Base-by-base conservation (phyloP, 2,888 invertebrate genomes). In the Lepidochrysops patricia region DNA sequence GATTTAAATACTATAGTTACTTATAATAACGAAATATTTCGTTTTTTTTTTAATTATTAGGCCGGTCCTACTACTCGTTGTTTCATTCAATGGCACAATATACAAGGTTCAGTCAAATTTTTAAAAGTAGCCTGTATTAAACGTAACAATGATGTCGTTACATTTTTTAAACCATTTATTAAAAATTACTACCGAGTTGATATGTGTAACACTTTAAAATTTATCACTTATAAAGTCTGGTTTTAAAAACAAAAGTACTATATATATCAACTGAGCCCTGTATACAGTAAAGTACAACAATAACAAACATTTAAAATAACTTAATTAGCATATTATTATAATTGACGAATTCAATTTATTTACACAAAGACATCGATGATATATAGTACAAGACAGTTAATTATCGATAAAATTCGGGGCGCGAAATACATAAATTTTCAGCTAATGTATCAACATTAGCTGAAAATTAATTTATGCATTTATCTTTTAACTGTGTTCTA, bases 61-160 rank as follows among this genome's bases (percentile, higher is more conserved):
- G 89, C 88, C 88, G 89, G 84, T 87, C 68, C 68, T 71, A 85
- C 88, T 87, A 88, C 89, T 88, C 89, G 88, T 81, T 87, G 87
- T 75, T 76, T 79, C 6, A 73, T 67, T 73, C 74, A 66, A 29
- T 54, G 54, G 15, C 29, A 54, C 54, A 9, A 23, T 32, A 54
- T 32, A 27, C 52, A 52, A 54, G 23, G 54, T 1, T 32, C 29
- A 19, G 54, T 54, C 15, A 12, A 54, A n/a, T n/a, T n/a, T n/a
- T n/a, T 12, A 68, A 50, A 63, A 60, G n/a, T n/a, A n/a, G n/a
- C n/a, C n/a, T n/a, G n/a, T n/a, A n/a, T n/a, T n/a, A n/a, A n/a
- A n/a, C n/a, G n/a, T n/a, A n/a, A n/a, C n/a, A n/a, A n/a, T n/a
- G n/a, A n/a, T n/a, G n/a, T n/a, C n/a, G n/a, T n/a, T n/a, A n/a